Conservation (phyloP, 2,113 vertebrate species). For the Ammodytes dubius region DNA sequence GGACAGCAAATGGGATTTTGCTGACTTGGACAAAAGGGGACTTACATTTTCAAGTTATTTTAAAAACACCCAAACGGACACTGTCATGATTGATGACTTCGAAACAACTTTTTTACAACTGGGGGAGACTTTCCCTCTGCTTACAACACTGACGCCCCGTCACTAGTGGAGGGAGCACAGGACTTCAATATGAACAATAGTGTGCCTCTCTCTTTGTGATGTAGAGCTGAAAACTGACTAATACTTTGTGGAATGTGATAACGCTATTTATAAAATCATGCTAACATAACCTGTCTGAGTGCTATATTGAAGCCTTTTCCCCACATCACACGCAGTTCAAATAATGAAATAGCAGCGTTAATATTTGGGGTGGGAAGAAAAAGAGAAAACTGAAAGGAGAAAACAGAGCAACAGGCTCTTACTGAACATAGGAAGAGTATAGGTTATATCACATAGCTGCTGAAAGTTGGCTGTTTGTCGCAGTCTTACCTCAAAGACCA, state of each 20-base stretch:
- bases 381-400: not conserved
- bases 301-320: not conserved
- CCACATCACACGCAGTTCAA: not conserved
- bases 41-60: slow-evolving; percentile 34
- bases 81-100: slow-evolving; percentile 34
- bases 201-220: slow-evolving; percentile 76
- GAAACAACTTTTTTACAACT: slow-evolving; percentile 39
- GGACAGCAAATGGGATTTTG: slow-evolving; percentile 15
- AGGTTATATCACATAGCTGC: slow-evolving; percentile 32
- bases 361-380: not conserved
- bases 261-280: slow-evolving; percentile 16
- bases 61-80: slow-evolving; percentile 53
- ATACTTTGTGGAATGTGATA: slow-evolving; percentile 11
- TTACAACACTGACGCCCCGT: slow-evolving; percentile 59
- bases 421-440: slow-evolving; percentile 23
- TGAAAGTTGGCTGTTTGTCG: not conserved
- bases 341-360: not conserved
- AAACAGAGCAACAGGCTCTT: slow-evolving; percentile 10
- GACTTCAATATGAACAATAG: slow-evolving; percentile 61
- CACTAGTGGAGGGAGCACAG: slow-evolving; percentile 44
- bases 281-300: not conserved
- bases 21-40: slow-evolving; percentile 27
- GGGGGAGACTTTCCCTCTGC: slow-evolving; percentile 58
- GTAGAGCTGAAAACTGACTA: slow-evolving; percentile 70
- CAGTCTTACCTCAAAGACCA: not conserved